Evolutionary conservation across 2,888 invertebrate genomes (phyloP).

Genomic region (Crocallis elinguaria): DNA sequence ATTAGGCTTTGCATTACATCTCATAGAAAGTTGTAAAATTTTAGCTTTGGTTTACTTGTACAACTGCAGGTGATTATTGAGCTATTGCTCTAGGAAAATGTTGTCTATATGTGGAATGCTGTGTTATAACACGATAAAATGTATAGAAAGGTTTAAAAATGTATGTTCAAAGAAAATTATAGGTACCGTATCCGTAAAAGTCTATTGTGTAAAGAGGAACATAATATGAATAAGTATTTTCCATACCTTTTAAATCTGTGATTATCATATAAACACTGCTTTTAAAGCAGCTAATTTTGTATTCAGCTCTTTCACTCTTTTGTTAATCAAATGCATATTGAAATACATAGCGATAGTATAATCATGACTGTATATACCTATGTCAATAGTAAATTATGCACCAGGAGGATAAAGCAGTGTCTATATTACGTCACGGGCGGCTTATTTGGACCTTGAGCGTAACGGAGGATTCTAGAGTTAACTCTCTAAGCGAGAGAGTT

Average conservation of each 20-base stretch:
- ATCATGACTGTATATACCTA: too few species aligned
- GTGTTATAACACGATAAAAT: constrained; percentile 1
- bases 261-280: constrained; percentile 17
- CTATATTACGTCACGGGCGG: too few species aligned
- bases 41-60: constrained; percentile 5
- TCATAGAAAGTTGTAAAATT: neutral
- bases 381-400: too few species aligned
- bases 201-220: constrained; percentile 3
- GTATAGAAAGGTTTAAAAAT: constrained; percentile 1
- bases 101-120: constrained; percentile 7
- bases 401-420: too few species aligned
- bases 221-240: constrained; percentile 3
- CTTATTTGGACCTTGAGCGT: too few species aligned
- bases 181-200: neutral
- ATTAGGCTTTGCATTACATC: constrained; percentile 1
- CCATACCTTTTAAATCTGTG: constrained; percentile 13
- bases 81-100: constrained; percentile 8
- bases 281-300: constrained; percentile 16
- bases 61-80: constrained; percentile 11
- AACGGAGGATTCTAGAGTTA: too few species aligned
- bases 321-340: neutral
- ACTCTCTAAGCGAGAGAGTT: too few species aligned
- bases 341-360: neutral
- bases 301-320: neutral
- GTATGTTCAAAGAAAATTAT: constrained; percentile 14